Conservation (phyloP, 2,113 vertebrate genomes). For the Nesogale talazaci region DNA sequence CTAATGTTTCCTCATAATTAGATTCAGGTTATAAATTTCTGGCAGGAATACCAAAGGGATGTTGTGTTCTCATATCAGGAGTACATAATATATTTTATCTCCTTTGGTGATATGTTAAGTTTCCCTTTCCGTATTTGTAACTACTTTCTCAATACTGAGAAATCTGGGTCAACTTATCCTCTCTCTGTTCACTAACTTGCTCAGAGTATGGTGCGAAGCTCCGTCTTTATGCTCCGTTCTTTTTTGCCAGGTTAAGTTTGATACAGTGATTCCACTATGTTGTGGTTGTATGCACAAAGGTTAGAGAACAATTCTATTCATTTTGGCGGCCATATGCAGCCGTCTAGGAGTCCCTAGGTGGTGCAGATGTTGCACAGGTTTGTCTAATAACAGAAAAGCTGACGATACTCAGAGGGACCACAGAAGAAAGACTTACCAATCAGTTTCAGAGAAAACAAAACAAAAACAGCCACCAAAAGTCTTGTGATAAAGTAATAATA, state of each 20-base stretch:
- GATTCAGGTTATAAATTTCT: conserved; percentile 46
- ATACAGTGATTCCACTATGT: background rate
- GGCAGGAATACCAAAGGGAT: conserved; percentile 34
- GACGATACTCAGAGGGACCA: background rate
- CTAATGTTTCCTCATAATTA: conserved; percentile 46
- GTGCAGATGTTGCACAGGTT: background rate
- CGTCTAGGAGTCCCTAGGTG: background rate
- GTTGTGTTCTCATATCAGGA: background rate
- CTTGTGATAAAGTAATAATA: too few species aligned
- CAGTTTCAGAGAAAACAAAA: background rate
- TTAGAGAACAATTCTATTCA: background rate
- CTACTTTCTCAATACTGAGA: background rate
- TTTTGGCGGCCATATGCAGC: background rate
- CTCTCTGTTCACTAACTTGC: background rate
- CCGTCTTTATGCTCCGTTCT: background rate
- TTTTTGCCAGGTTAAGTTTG: conserved; percentile 8
- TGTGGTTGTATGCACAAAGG: background rate
- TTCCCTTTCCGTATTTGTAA: background rate
- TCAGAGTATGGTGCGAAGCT: background rate
- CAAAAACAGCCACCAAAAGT: background rate
- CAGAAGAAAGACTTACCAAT: background rate
- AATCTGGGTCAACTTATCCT: background rate
- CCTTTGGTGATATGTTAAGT: background rate
- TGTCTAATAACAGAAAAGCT: background rate
- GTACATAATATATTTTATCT: background rate